Evolutionary conservation across 2,113 vertebrate species (phyloP).

Genomic region (Syrrhaptes paradoxus): DNA sequence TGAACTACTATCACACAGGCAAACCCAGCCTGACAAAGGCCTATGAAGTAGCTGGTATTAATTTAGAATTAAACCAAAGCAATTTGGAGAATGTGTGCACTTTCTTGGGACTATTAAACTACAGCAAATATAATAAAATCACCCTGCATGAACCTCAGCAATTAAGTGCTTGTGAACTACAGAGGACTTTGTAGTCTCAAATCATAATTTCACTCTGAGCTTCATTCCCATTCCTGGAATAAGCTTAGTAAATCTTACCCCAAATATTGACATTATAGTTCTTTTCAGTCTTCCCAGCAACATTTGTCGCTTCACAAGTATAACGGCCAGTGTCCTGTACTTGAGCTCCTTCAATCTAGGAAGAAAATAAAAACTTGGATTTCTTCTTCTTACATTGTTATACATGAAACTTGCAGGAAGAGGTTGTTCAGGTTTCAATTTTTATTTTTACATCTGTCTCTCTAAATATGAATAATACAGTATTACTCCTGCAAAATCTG

Average conservation of each 20-base stretch:
- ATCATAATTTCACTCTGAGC: background rate
- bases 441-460: background rate
- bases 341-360: slow-evolving; percentile 86
- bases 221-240: background rate
- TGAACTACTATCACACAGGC: background rate
- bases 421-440: background rate
- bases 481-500: background rate
- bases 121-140: background rate
- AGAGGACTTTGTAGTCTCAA: background rate
- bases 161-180: background rate
- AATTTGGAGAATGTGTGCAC: background rate
- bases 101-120: background rate
- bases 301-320: slow-evolving; percentile 92
- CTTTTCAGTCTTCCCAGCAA: slow-evolving; percentile 95
- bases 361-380: background rate
- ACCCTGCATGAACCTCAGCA: background rate
- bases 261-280: slow-evolving; percentile 95
- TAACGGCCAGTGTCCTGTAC: slow-evolving; percentile 92
- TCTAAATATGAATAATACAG: background rate
- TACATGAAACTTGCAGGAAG: background rate
- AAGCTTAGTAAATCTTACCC: slow-evolving; percentile 80
- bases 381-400: background rate
- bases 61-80: background rate
- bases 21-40: background rate
- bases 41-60: background rate